phyloP scores from a whole-genome alignment of 2,113 vertebrate genomes.

The Xiphophorus maculatus region DNA sequence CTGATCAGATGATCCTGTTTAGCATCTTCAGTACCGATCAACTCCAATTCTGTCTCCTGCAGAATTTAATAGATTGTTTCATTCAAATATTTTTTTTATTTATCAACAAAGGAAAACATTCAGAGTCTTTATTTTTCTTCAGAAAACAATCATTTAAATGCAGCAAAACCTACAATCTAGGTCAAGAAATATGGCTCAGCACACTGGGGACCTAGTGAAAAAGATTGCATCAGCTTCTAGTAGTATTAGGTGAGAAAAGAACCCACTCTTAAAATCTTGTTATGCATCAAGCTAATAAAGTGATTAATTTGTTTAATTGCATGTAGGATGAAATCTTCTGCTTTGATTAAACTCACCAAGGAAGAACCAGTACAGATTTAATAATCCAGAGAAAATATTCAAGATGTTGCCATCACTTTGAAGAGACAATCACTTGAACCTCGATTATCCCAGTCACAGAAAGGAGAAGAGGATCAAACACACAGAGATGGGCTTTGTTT shows the following conservation, averaged over 20 bases:
- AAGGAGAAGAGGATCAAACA: slow-evolving; percentile 14
- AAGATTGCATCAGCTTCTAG: background rate
- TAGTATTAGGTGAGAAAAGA: background rate
- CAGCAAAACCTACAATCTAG: background rate
- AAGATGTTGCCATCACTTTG: background rate
- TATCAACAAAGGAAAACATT: background rate
- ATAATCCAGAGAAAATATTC: background rate
- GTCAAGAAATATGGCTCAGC: background rate
- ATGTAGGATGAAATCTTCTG: slow-evolving; percentile 1
- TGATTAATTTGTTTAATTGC: slow-evolving; percentile 7
- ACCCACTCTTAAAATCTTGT: background rate
- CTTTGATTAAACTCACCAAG: slow-evolving; percentile 7
- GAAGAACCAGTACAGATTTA: slow-evolving; percentile 2
- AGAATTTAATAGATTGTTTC: slow-evolving; percentile 10
- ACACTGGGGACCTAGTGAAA: slow-evolving; percentile 1
- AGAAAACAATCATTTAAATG: slow-evolving; percentile 16
- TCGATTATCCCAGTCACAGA: background rate
- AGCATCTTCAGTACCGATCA: background rate
- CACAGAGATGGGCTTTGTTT: background rate
- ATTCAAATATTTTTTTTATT: background rate
- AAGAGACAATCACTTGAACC: slow-evolving; percentile 7
- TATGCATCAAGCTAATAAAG: slow-evolving; percentile 8
- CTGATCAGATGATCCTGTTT: background rate
- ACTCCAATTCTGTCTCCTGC: slow-evolving; percentile 23
- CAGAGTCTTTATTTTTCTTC: slow-evolving; percentile 5